These are phyloP conservation scores for Drosophila nigricruria DNA, from an alignment of 2,888 invertebrate species.

Conservation along the genomic window DNA sequence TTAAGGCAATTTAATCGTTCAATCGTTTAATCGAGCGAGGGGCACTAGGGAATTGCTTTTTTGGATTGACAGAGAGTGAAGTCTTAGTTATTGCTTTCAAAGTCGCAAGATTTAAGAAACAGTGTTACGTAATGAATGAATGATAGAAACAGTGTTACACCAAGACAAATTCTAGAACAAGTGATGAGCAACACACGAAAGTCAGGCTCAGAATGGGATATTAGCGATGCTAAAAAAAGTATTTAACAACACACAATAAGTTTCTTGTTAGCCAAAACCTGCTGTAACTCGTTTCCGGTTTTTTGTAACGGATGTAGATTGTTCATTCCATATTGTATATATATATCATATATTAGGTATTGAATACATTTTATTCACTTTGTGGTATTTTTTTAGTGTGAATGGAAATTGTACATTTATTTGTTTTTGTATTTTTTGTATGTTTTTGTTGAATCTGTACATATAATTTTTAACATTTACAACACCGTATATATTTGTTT, in stretches of 20 bases:
- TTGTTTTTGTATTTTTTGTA: conserved; percentile 42
- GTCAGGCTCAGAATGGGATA: too few species aligned
- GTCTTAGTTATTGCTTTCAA: conserved; percentile 33
- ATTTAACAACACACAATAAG: not conserved
- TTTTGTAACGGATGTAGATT: conserved; percentile 18
- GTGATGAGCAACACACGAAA: not conserved
- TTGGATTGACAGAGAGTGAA: conserved; percentile 59
- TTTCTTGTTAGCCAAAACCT: conserved; percentile 15
- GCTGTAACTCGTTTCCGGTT: not conserved
- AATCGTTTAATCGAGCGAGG: conserved; percentile 61
- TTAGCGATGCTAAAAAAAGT: too few species aligned
- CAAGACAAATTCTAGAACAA: not conserved
- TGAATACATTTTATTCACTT: conserved; percentile 24
- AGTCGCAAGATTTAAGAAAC: not conserved
- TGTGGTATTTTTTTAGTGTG: conserved; percentile 24
- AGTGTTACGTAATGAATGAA: not conserved
- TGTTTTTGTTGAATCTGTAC: conserved; percentile 55
- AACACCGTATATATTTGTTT: conserved; percentile 57
- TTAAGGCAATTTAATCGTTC: conserved; percentile 70
- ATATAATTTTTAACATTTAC: conserved; percentile 68
- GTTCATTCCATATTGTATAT: conserved; percentile 21
- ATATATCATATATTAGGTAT: conserved; percentile 28
- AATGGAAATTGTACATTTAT: conserved; percentile 50
- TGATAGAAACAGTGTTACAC: not conserved
- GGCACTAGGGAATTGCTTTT: conserved; percentile 74